These are phyloP conservation scores for Myocastor coypus DNA, from an alignment of 2,113 vertebrate species.

Conservation along the genomic window DNA sequence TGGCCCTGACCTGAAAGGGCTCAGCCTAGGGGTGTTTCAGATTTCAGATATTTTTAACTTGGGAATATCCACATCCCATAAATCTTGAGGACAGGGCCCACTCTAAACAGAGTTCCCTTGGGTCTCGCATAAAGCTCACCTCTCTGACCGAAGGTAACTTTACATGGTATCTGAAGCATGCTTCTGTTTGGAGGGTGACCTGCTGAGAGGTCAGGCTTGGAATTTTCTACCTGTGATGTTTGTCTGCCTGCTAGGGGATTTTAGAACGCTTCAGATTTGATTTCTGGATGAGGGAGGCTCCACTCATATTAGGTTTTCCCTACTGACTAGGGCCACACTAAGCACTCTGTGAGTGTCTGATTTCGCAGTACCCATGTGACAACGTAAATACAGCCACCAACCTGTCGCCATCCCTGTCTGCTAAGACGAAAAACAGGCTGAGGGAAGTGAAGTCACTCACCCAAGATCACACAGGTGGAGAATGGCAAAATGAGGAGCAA, in stretches of 20 bases:
- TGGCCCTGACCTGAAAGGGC: not conserved
- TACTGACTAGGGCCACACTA: too few species aligned
- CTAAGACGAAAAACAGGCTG: not conserved
- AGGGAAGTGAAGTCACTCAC: not conserved
- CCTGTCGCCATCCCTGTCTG: not conserved
- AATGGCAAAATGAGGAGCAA: not conserved
- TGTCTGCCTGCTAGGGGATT: not conserved
- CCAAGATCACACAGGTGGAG: not conserved
- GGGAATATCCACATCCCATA: not conserved
- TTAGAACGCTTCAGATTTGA: not conserved
- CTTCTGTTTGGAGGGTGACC: not conserved
- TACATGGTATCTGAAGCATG: accelerated
- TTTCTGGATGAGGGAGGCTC: not conserved
- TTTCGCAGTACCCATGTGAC: not conserved
- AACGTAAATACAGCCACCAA: not conserved
- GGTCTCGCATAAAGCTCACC: too few species aligned
- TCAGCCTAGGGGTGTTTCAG: not conserved
- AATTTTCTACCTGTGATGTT: not conserved
- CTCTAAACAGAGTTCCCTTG: not conserved
- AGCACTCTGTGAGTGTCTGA: not conserved
- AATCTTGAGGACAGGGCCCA: not conserved
- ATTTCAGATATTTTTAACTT: not conserved
- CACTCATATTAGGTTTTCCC: not conserved
- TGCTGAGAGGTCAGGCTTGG: not conserved
- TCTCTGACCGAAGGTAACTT: not conserved